A percentile compares a stretch with the other conserved stretches of the same genome.
Evolutionary conservation across 2,113 vertebrate species (phyloP).

Genomic region (Xiphias gladius): DNA sequence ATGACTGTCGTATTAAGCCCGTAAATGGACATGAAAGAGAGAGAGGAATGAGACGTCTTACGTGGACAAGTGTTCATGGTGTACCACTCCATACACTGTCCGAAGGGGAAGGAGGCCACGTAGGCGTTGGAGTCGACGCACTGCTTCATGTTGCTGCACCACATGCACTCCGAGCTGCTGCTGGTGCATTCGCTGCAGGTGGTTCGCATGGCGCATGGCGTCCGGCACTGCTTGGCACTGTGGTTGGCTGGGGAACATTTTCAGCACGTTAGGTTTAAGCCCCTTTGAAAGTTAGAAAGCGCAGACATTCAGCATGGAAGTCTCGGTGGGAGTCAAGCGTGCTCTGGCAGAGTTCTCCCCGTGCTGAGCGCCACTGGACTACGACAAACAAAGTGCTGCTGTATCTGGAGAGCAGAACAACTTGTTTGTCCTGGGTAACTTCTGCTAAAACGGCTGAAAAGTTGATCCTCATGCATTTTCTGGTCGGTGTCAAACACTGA

Average conservation of each 20-base stretch:
- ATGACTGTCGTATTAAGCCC: background rate
- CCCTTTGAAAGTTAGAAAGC: background rate
- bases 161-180: constrained; percentile 98
- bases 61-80: constrained; percentile 96
- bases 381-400: background rate
- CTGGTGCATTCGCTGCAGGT: constrained; percentile 94
- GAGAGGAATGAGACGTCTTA: constrained; percentile 77
- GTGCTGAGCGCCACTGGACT: background rate
- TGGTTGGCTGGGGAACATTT: constrained; percentile 89
- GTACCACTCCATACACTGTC: constrained; percentile 99
- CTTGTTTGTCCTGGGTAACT: too few relatives aligned
- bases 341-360: background rate
- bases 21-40: too few relatives aligned
- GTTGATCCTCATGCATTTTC: background rate
- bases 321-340: background rate
- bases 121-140: constrained; percentile 99
- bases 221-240: constrained; percentile 96
- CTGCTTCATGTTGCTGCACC: constrained; percentile 99
- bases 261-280: background rate
- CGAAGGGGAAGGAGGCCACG: constrained; percentile 97
- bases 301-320: background rate
- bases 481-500: background rate
- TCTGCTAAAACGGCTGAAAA: too few relatives aligned
- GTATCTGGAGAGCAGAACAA: background rate
- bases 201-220: constrained; percentile 90